A percentile compares a stretch with the other conserved stretches of the same genome.
Conservation (phyloP, 2,797 vertebrate genomes). For the Hydrolagus colliei region DNA sequence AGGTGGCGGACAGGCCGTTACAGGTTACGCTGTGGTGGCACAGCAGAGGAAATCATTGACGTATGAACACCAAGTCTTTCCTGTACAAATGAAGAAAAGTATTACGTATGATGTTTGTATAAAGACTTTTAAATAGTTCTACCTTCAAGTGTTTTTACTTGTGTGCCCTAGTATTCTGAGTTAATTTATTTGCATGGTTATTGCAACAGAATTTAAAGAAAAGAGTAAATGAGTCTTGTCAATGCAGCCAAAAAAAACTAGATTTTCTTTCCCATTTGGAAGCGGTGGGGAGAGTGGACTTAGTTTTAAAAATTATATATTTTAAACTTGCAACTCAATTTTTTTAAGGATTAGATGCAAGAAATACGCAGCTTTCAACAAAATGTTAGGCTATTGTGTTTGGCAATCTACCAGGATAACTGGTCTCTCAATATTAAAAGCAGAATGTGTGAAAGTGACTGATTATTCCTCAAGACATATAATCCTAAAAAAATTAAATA, state of each 20-base stretch:
- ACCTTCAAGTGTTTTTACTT: constrained; percentile 64
- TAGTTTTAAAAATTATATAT: background rate
- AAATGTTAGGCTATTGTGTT: background rate
- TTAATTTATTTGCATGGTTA: constrained; percentile 77
- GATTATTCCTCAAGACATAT: background rate
- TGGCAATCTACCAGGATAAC: background rate
- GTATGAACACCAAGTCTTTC: constrained; percentile 59
- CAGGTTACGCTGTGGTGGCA: constrained; percentile 88
- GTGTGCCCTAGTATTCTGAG: constrained; percentile 63
- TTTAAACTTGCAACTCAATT: background rate
- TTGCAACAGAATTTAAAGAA: constrained; percentile 56
- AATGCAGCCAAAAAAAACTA: constrained; percentile 14
- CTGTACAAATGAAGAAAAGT: constrained; percentile 49
- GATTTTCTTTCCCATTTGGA: constrained; percentile 1
- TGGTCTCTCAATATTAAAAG: constrained; percentile 30
- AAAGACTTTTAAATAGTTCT: constrained; percentile 58
- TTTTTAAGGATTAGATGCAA: constrained; percentile 12
- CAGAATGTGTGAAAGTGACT: constrained; percentile 16
- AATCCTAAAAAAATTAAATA: background rate
- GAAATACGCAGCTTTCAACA: background rate
- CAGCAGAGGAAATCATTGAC: constrained; percentile 90
- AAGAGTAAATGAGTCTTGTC: constrained; percentile 48
- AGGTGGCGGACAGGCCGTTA: constrained; percentile 95
- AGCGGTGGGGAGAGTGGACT: background rate
- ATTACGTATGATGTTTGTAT: constrained; percentile 64